A percentile compares a stretch with the other conserved stretches of the same genome.
Evolutionary conservation across 2,797 vertebrate genomes (phyloP).

Genomic region (Buceros bicornis): DNA sequence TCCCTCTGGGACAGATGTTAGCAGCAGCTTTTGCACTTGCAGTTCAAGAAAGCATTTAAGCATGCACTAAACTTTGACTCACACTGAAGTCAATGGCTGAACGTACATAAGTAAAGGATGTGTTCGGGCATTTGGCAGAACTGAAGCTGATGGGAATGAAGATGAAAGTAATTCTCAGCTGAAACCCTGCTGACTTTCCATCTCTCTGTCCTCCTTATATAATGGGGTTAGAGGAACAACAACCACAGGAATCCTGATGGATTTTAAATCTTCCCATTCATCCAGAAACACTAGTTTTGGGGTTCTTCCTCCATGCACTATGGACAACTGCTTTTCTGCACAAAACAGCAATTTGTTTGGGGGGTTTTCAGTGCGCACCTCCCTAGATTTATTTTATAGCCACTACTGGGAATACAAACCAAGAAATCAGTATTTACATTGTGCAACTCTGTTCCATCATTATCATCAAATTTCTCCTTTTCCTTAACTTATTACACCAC

Average conservation of each 20-base stretch:
- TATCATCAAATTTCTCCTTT: background rate
- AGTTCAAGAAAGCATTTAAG: constrained; percentile 38
- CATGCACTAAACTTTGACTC: constrained; percentile 9
- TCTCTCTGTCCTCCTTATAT: background rate
- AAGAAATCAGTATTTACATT: background rate
- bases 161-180: background rate
- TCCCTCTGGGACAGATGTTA: background rate
- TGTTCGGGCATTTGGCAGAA: constrained; percentile 1
- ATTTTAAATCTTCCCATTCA: background rate
- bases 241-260: background rate
- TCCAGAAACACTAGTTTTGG: background rate
- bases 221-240: background rate
- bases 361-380: background rate
- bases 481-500: background rate
- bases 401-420: background rate
- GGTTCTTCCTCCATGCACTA: background rate
- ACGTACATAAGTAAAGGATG: background rate
- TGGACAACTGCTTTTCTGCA: background rate
- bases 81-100: background rate
- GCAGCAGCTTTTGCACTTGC: background rate
- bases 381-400: background rate
- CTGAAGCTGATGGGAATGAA: background rate
- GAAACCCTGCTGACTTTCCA: constrained; percentile 9
- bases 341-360: background rate
- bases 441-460: background rate